phyloP scores from a whole-genome alignment of 1,140 invertebrate species.

The Drosophila pandora region DNA sequence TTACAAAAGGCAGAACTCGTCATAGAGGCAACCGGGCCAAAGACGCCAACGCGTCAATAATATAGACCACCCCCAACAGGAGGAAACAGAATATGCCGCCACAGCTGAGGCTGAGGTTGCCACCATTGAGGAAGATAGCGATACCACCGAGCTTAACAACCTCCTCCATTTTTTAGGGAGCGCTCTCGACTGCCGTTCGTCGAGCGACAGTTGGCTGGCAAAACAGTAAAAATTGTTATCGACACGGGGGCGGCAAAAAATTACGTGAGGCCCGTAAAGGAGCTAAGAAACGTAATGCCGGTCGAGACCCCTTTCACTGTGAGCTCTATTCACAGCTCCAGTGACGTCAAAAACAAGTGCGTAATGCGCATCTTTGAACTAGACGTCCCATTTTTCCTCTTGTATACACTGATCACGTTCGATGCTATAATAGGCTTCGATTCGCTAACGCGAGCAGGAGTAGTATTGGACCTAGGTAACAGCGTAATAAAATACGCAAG shows the following conservation, averaged over 20 bases:
- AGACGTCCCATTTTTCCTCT: background rate
- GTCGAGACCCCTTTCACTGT: slow-evolving; percentile 30
- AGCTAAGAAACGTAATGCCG: slow-evolving; percentile 30
- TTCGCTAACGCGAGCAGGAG: slow-evolving; percentile 8
- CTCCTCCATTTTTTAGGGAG: slow-evolving; percentile 32
- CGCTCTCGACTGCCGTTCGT: slow-evolving; percentile 30
- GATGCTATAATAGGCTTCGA: slow-evolving; percentile 6
- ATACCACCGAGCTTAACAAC: background rate
- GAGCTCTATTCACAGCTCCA: slow-evolving; percentile 28
- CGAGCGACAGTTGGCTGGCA: slow-evolving; percentile 29
- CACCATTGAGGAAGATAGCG: background rate
- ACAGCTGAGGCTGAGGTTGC: background rate
- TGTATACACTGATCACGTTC: slow-evolving; percentile 3
- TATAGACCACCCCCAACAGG: background rate
- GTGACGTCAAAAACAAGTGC: slow-evolving; percentile 19
- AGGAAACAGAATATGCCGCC: slow-evolving; percentile 2
- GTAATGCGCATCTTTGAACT: slow-evolving; percentile 19
- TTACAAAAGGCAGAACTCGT: background rate
- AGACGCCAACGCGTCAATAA: background rate
- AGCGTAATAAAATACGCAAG: slow-evolving; percentile 3
- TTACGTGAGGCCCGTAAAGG: slow-evolving; percentile 24
- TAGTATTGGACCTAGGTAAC: background rate
- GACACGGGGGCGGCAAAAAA: slow-evolving; percentile 33
- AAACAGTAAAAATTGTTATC: slow-evolving; percentile 27
- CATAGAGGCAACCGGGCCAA: background rate